Evolutionary conservation across 2,888 invertebrate species (phyloP), one percentile per base, ranked within the genome.

Genomic region (Mesorhabditis sp.): DNA sequence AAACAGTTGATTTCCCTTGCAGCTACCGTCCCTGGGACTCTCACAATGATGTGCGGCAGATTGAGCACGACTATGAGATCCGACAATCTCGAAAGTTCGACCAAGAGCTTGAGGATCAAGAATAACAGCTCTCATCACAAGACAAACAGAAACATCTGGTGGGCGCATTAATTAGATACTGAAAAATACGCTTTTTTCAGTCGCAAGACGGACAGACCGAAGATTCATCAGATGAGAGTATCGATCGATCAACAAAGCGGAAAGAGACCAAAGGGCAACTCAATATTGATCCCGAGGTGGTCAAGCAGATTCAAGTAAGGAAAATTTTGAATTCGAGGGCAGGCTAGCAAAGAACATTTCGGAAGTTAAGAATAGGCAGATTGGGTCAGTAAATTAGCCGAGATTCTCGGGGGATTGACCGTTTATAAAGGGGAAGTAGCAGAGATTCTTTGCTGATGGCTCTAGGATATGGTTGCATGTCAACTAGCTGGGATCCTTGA

Each of bases 1-100:
- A 28, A 28, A 28, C 28, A 28, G 28, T 2, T 28, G 28, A 28
- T 28, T 28, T 28, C 28, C 28, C 28, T 28, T 28, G 28, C 28
- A 28, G 28, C 28, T 88, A 91, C 70, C 89, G 94, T 62, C 93
- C 94, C 0, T 95, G 95, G 95, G 92, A 93, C 87, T 89, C 91
- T 0, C 89, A 91, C 69, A 93, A 93, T 76, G 95, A 95, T 86
- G 87, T 93, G 43, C 89, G 92, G 75, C 95, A 95, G 85, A 94
- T 91, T 86, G 95, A 95, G 65, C 63, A 76, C 67, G 72, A 76
- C 50, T 79, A 77, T 62, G 73, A 72, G 0, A 75, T 79, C 7
- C 73, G 72, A 79, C 79, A 3, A 75, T 77, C 43, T 62, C 67
- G 2, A 28, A 63, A 63, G 58, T 50, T 10, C 7, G n/a, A 1